phyloP scores from a whole-genome alignment of 2,888 invertebrate genomes.

The Sepioteuthis lessoniana region DNA sequence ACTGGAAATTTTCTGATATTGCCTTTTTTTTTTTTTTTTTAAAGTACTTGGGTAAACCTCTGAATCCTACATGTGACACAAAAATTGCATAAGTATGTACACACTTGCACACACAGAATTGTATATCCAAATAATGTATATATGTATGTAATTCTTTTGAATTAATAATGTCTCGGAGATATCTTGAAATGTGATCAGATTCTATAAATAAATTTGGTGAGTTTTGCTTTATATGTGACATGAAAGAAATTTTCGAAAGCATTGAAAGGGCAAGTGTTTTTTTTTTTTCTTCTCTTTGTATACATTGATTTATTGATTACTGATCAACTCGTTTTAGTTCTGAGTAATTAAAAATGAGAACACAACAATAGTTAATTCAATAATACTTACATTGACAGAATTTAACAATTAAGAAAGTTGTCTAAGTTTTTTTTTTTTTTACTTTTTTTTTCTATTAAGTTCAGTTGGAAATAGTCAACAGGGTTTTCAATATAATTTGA shows the following conservation, averaged over 20 bases:
- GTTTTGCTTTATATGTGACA: not conserved
- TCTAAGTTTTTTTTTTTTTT: too few species aligned
- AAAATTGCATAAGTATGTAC: not conserved
- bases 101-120: not conserved
- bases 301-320: not conserved
- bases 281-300: not conserved
- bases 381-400: too few species aligned
- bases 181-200: not conserved
- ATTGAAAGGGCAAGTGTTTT: not conserved
- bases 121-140: conserved; percentile 20
- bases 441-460: too few species aligned
- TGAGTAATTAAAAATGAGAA: not conserved
- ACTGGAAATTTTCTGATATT: not conserved
- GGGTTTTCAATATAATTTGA: too few species aligned
- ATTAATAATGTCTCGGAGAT: not conserved
- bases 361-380: not conserved
- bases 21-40: not conserved
- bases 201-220: not conserved
- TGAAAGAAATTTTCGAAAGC: not conserved
- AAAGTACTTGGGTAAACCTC: too few species aligned
- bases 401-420: too few species aligned
- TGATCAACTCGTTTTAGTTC: not conserved
- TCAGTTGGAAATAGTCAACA: too few species aligned
- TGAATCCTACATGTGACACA: not conserved
- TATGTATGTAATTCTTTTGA: conserved; percentile 33